These are phyloP conservation scores for Melanargia galathea DNA, from an alignment of 2,888 invertebrate species.

Conservation along the genomic window DNA sequence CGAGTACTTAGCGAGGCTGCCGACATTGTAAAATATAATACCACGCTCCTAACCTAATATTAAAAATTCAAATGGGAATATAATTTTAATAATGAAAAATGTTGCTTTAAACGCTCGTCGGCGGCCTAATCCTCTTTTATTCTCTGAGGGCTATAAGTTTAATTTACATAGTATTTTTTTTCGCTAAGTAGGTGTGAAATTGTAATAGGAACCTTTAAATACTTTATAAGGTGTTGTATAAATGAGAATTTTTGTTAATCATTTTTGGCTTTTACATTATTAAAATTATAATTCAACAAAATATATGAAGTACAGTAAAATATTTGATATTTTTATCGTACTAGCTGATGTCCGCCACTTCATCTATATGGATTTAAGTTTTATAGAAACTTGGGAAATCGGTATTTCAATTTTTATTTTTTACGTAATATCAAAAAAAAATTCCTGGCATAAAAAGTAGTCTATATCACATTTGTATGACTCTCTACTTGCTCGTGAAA, in stretches of 20 bases:
- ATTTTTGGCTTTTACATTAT: neutral
- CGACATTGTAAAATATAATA: slow-evolving; percentile 56
- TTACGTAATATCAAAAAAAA: too few species aligned
- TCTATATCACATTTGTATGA: too few species aligned
- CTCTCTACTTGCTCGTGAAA: too few species aligned
- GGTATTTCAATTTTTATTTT: too few species aligned
- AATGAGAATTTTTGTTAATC: slow-evolving; percentile 22
- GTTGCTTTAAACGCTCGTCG: slow-evolving; percentile 26
- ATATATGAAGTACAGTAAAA: neutral
- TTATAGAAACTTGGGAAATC: too few species aligned
- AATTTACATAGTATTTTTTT: slow-evolving; percentile 29
- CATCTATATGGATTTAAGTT: too few species aligned
- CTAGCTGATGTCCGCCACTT: too few species aligned
- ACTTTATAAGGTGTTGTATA: slow-evolving; percentile 20
- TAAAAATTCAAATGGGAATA: slow-evolving; percentile 32
- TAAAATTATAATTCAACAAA: neutral
- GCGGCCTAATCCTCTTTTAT: slow-evolving; percentile 31
- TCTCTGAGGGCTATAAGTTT: slow-evolving; percentile 32
- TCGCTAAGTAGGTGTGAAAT: slow-evolving; percentile 31
- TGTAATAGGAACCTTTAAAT: slow-evolving; percentile 29
- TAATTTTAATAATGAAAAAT: slow-evolving; percentile 29
- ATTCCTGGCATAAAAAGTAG: too few species aligned
- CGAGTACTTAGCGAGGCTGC: slow-evolving; percentile 61
- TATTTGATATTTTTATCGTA: too few species aligned
- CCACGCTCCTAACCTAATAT: slow-evolving; percentile 32